Conservation (phyloP, 2,888 invertebrate species). For the Cheilosia pagana region DNA sequence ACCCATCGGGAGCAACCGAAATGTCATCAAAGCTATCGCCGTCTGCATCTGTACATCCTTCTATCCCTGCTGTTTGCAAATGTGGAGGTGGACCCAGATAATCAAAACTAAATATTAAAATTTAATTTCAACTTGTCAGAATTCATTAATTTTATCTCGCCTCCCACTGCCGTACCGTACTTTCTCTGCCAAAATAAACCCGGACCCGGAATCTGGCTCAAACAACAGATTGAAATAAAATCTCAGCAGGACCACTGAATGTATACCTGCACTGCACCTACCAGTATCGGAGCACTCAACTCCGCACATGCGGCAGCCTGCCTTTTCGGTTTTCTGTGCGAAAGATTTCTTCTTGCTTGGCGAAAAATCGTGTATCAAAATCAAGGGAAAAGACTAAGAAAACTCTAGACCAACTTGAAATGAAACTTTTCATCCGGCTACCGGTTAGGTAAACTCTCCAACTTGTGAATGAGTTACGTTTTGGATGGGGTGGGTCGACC, state of each 20-base stretch:
- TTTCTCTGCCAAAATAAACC: background rate
- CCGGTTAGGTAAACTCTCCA: slow-evolving; percentile 44
- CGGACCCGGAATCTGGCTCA: background rate
- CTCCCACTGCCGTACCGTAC: background rate
- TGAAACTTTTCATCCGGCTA: slow-evolving; percentile 38
- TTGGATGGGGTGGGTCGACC: background rate
- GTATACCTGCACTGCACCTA: background rate
- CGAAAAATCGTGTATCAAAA: slow-evolving; percentile 30
- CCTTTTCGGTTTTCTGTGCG: background rate
- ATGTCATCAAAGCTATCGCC: too few species aligned
- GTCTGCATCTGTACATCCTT: background rate
- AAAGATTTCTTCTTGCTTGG: slow-evolving; percentile 24
- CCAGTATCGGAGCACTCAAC: background rate
- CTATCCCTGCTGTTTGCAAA: background rate
- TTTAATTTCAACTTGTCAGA: slow-evolving; percentile 36
- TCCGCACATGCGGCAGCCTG: background rate
- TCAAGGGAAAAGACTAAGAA: slow-evolving; percentile 19
- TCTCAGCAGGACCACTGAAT: background rate
- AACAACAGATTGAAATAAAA: slow-evolving; percentile 31
- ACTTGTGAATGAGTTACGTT: slow-evolving; percentile 34
- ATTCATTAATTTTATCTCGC: slow-evolving; percentile 46
- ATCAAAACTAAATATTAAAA: slow-evolving; percentile 54
- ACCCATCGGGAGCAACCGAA: too few species aligned
- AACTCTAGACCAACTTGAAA: slow-evolving; percentile 37
- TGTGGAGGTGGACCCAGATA: background rate